phyloP scores from a whole-genome alignment of 1,140 invertebrate genomes.

The Panonychus citri region DNA sequence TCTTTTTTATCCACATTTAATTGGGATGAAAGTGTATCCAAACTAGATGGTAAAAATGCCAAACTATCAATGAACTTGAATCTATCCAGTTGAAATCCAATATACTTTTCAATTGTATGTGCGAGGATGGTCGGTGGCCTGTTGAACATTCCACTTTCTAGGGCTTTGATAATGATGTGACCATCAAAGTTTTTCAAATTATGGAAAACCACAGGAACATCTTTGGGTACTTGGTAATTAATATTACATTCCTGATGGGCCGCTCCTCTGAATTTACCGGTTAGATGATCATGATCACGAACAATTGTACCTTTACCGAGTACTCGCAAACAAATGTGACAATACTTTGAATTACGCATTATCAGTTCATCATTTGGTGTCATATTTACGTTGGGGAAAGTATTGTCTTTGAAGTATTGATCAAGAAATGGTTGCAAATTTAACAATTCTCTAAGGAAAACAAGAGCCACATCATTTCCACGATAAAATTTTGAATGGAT shows the following conservation, averaged over 20 bases:
- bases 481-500: neutral
- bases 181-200: neutral
- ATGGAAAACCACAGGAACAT: neutral
- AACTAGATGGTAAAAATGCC: neutral
- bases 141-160: slow-evolving; percentile 1
- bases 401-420: too few species aligned
- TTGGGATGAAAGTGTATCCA: neutral
- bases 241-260: neutral
- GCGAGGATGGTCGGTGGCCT: neutral
- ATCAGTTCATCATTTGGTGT: neutral
- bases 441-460: too few species aligned
- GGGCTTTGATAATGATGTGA: neutral
- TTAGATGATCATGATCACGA: neutral
- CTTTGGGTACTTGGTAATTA: neutral
- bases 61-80: neutral
- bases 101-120: neutral
- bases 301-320: neutral
- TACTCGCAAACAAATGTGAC: neutral
- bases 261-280: neutral
- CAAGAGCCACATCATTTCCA: neutral
- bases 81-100: neutral
- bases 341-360: neutral
- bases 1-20: neutral
- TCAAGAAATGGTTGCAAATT: too few species aligned
- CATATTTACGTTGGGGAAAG: neutral